Evolutionary conservation across 2,113 vertebrate species (phyloP), one percentile per base, ranked within the genome.

Genomic region (Excalfactoria chinensis): DNA sequence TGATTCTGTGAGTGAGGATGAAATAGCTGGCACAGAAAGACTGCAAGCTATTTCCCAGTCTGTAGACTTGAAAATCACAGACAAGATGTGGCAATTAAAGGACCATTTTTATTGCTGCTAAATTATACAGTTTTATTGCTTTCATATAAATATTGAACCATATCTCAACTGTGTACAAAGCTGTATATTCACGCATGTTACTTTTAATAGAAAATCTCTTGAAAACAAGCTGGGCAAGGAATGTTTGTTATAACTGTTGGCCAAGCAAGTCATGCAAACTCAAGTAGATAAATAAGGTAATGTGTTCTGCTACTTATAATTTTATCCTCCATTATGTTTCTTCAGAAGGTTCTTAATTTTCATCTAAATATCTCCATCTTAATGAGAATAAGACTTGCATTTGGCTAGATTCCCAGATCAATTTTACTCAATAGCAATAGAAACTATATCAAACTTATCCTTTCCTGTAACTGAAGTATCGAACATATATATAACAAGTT

Each of bases 131-230:
- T 40, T 90, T 93, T 89, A 89, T 92, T 93, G 81, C 69, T 44
- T 90, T 79, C 34, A 89, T 90, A 95, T 88, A 96, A 96, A 94
- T 83, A 94, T 60, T 84, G 80, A 84, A 96, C 79, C 86, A 91
- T 93, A 95, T 91, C 79, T 93, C 75, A 84, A 87, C 77, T 93
- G 72, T 78, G 73, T 96, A 81, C 75, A 95, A 93, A 76, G 79
- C 82, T 73, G 49, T 32, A 9, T 51, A 95, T 71, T 92, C 95
- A 97, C 59, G 97, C 96, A 93, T 79, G 81, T 87, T 91, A 89
- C 80, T 97, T 97, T 96, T 90, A 96, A 94, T 96, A 88, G 82
- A 97, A 97, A 95, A 80, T 80, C 73, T 96, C 95, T 95, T 95
- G 90, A 81, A 95, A 95, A 90, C 41, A 60, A 32, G 71, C 67